Evolutionary conservation across 2,797 vertebrate genomes (phyloP), one percentile per base, ranked within the genome.

Genomic region (Helostoma temminkii): DNA sequence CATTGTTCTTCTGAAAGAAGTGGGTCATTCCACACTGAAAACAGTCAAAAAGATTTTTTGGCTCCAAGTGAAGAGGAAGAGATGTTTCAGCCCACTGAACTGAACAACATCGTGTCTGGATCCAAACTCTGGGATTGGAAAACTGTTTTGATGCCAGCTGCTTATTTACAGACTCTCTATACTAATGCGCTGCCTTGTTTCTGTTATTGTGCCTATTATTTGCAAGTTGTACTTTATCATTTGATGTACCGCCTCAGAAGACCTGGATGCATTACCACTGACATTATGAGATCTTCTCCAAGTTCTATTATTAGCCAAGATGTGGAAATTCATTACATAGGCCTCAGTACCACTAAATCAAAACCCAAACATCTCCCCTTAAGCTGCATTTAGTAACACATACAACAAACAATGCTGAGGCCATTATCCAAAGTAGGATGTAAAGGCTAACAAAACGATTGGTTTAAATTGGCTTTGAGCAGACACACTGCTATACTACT

Each of bases 71-170:
- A 82, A 63, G 74, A 80, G 75, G 76, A 79, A 84, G 72, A 72
- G 74, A 84, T 83, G 78, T 85, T 89, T 83, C 79, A 82, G 82
- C 58, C 73, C 83, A 90, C 58, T 90, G 88, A 90, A 86, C 82
- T 82, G 85, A 80, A 69, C 53, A 83, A 66, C 62, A 67, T 54
- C 21, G 28, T 70, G 73, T 85, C 78, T 82, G 80, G 74, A 78
- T 86, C 85, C 82, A 85, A 84, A 83, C 57, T 74, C 64, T 32
- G 53, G 78, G 76, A 77, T 77, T 58, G 62, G 66, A 52, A 78
- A 78, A 71, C 47, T 36, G 70, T 81, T 85, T 83, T 26, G n/a
- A 57, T 60, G 75, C 76, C 85, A 90, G 80, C 56, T 80, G 69
- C 82, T 82, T 88, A 82, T 85, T 82, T 83, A 85, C 83, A 83